A percentile compares a stretch with the other conserved stretches of the same genome.
These are phyloP conservation scores for Nemapogon koenigi DNA, from an alignment of 2,888 invertebrate species.

Conservation along the genomic window DNA sequence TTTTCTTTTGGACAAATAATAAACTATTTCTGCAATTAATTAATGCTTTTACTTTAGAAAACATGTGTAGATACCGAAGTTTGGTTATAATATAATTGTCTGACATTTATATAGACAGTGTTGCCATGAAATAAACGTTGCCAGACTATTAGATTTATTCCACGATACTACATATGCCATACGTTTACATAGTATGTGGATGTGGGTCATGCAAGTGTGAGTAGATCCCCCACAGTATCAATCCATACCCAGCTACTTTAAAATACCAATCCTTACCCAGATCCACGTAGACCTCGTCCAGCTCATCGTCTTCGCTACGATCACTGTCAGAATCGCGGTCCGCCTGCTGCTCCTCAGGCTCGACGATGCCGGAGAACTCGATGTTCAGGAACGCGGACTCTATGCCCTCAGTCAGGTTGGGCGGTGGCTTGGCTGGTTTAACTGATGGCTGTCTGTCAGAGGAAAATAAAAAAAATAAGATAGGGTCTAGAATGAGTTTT, in stretches of 20 bases:
- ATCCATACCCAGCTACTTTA: background rate
- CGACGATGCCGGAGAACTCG: constrained; percentile 58
- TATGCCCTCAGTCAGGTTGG: constrained; percentile 50
- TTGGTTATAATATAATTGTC: no score
- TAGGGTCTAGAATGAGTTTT: background rate
- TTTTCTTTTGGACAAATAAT: no score
- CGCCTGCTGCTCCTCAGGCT: constrained; percentile 45
- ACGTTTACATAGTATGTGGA: no score
- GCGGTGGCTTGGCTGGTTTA: constrained; percentile 38
- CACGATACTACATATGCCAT: no score
- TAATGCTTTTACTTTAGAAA: no score
- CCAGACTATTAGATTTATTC: no score
- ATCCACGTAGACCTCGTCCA: constrained; percentile 54
- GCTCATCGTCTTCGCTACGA: constrained; percentile 34
- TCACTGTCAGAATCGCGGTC: constrained; percentile 41
- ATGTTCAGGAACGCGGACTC: constrained; percentile 60
- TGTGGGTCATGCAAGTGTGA: no score
- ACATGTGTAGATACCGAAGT: no score
- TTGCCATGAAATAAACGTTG: no score
- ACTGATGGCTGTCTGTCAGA: constrained; percentile 42
- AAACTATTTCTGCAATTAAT: no score
- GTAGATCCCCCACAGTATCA: no score
- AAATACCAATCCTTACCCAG: constrained; percentile 34
- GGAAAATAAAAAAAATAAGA: constrained; percentile 3
- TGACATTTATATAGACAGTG: no score